Evolutionary conservation across 1,140 invertebrate species (phyloP), one percentile per base, ranked within the genome.

Genomic region (Palaemon carinicauda): DNA sequence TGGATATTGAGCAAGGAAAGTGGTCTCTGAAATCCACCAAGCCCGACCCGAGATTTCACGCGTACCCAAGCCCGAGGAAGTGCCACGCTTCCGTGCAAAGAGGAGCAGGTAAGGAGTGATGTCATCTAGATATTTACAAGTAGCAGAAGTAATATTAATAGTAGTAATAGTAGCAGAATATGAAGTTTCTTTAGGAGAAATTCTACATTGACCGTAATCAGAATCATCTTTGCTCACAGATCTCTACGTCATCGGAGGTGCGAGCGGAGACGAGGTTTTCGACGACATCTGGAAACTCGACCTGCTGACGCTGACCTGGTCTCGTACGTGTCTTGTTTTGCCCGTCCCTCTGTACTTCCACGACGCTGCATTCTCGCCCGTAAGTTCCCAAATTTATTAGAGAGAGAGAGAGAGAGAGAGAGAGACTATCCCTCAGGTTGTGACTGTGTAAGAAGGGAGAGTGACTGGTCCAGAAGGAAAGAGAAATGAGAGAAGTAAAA

Each of bases 1-100:
- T 84, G 54, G 65, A 24, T 31, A n/a, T 84, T 0, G 50, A 29
- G 33, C 24, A 53, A 9, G 82, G 82, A 7, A 78, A 60, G 19
- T 84, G 82, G 82, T 29, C 56, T 0, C 19, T 78, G 3, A 33
- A 41, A 21, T 27, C 27, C 27, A 78, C 82, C 9, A n/a, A 84
- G 0, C 82, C 82, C 2, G 82, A 84, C 74, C 82, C 82, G 33
- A 19, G 3, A 21, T 17, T 78, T 14, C 73, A 78, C n/a, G 82
- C 73, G n/a, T 51, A 53, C 21, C 82, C 82, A 4, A 84, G 82
- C 33, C 82, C 82, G 21, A 52, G 82, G 12, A 73, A 74, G 21
- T 84, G 73, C 14, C 82, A 78, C 33, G 82, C 82, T 51, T 73
- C 82, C 33, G 82, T 84, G 3, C 82, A 84, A 73, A 84, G 31